Evolutionary conservation across 2,888 invertebrate genomes (phyloP), one percentile per base, ranked within the genome.

Genomic region (Nephrotoma guestfalica): DNA sequence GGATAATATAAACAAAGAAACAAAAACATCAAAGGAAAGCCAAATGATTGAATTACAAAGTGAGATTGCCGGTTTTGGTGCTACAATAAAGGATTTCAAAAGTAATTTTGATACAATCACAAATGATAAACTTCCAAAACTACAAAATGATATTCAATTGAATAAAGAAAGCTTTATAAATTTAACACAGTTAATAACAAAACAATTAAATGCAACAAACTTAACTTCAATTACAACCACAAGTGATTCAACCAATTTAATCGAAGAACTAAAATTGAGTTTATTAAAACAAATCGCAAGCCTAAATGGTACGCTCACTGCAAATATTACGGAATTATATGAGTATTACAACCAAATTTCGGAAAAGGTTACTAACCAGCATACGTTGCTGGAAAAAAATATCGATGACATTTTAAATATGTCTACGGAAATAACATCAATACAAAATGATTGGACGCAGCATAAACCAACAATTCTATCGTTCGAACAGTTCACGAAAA

Each of bases 11-110:
- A 89, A 89, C 71, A 88, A 89, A 86, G 90, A 90, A 86, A 88
- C 89, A 86, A 90, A 89, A 87, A 90, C 90, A 86, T 90, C 90
- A 15, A 90, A 91, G 86, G 90, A 91, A 87, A 90, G 91, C 85
- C 91, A 91, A 86, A 87, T 91, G 13, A 13, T 41, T 3, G 30
- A 57, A 51, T 84, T 87, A 45, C 83, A 87, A 87, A 86, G 83
- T 43, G 86, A 83, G 30, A 91, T 91, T 9, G 91, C 91, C 0
- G 90, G 90, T 87, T 90, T 91, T 87, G 91, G 91, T 51, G 91
- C 91, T n/a, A 91, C 91, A 88, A 89, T 91, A n/a, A 90, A 90
- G 41, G 51, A 57, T 41, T 86, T 86, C 40, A 43, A n/a, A 43
- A 84, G 41, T 84, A 86, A 41, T 89, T 91, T 41, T 88, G 89